Evolutionary conservation across 2,888 invertebrate genomes (phyloP).

Genomic region (Chelonus formosanus): DNA sequence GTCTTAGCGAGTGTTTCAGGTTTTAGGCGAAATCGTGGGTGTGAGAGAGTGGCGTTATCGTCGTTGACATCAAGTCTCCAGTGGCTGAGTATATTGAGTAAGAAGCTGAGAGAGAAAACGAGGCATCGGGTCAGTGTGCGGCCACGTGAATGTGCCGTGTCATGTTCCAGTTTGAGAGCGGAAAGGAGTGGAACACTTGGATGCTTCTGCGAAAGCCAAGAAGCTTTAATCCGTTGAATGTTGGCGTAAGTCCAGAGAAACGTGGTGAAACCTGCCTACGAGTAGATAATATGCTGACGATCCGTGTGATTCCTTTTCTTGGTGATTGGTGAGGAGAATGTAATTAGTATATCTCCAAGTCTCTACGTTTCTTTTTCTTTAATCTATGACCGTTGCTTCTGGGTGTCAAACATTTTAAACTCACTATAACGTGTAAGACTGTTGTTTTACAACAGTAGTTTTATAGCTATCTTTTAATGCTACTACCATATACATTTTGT

Average conservation of each 20-base stretch:
- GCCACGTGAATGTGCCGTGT: constrained; percentile 15
- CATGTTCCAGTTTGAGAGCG: constrained; percentile 14
- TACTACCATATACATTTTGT: constrained; percentile 4
- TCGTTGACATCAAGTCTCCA: background rate
- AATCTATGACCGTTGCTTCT: constrained; percentile 21
- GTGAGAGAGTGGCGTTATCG: constrained; percentile 9
- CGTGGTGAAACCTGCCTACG: constrained; percentile 35
- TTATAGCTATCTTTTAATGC: background rate
- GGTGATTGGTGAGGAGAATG: constrained; percentile 59
- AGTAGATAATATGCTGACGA: constrained; percentile 38
- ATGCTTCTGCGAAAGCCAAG: constrained; percentile 47
- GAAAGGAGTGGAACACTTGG: constrained; percentile 28
- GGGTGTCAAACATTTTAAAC: constrained; percentile 10
- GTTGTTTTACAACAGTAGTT: background rate
- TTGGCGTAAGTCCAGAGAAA: constrained; percentile 58
- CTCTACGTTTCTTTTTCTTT: constrained; percentile 11
- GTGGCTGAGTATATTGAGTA: constrained; percentile 6
- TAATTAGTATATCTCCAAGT: constrained; percentile 49
- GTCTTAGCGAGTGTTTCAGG: constrained; percentile 51
- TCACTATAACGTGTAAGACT: constrained; percentile 2
- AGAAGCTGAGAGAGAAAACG: constrained; percentile 27
- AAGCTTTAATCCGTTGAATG: constrained; percentile 60
- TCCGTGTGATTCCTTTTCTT: constrained; percentile 27
- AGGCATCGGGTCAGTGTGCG: constrained; percentile 13
- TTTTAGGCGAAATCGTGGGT: constrained; percentile 38